Conservation (phyloP, 1,140 invertebrate genomes). For the Dinothrombium tinctorium region DNA sequence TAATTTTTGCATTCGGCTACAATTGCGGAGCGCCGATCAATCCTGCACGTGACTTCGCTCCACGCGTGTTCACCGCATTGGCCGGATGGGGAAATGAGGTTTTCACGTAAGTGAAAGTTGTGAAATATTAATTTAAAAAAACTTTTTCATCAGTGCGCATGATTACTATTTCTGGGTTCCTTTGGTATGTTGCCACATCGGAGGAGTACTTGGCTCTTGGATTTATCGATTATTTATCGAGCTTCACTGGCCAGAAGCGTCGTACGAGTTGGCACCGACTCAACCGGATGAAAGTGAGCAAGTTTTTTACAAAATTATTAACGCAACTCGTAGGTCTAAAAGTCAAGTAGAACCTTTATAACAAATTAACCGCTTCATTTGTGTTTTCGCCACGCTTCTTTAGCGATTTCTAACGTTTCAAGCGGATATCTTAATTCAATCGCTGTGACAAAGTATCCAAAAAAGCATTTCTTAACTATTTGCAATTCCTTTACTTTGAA, state of each 20-base stretch:
- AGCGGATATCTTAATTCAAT: too few relatives aligned
- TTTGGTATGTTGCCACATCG: slow-evolving; percentile 28
- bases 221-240: slow-evolving; percentile 39
- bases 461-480: too few relatives aligned
- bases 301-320: too few relatives aligned
- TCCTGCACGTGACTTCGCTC: slow-evolving; percentile 34
- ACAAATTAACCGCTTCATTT: too few relatives aligned
- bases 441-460: too few relatives aligned
- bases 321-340: too few relatives aligned
- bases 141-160: slow-evolving; percentile 16
- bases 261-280: not conserved
- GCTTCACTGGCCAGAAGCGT: slow-evolving; percentile 22
- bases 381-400: too few relatives aligned
- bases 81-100: not conserved
- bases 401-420: too few relatives aligned
- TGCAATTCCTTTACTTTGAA: too few relatives aligned
- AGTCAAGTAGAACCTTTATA: too few relatives aligned
- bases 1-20: slow-evolving; percentile 28
- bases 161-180: slow-evolving; percentile 33
- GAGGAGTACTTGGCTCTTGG: slow-evolving; percentile 26
- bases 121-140: not conserved
- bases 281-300: not conserved
- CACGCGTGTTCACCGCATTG: slow-evolving; percentile 26
- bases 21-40: slow-evolving; percentile 38
- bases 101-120: not conserved